Percentiles rank a stretch among this genome's conserved stretches.
phyloP scores from a whole-genome alignment of 1,140 invertebrate genomes.

The Drosophila sechellia region DNA sequence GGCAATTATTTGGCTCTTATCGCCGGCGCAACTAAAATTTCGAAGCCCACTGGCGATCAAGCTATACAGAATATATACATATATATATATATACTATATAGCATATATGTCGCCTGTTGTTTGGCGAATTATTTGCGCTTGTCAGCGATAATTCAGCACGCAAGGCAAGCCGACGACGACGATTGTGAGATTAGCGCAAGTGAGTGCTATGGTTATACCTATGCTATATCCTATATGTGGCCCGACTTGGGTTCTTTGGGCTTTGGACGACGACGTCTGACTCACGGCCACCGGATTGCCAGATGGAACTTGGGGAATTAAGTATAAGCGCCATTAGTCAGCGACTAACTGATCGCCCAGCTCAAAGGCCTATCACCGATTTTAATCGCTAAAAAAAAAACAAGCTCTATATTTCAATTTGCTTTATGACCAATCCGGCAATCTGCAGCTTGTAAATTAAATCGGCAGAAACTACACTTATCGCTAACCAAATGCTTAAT shows the following conservation, averaged over 20 bases:
- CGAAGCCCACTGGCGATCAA: neutral
- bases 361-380: neutral
- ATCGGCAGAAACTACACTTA: neutral
- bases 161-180: conserved; percentile 6
- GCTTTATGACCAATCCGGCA: neutral
- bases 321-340: conserved; percentile 44
- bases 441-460: conserved; percentile 1
- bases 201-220: neutral
- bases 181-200: conserved; percentile 44
- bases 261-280: conserved; percentile 4
- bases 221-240: conserved; percentile 6
- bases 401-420: neutral
- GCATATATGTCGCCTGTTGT: conserved; percentile 28
- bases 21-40: conserved; percentile 17
- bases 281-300: conserved; percentile 9
- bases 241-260: conserved; percentile 9
- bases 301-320: conserved; percentile 21
- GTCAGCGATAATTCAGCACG: conserved; percentile 40
- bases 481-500: neutral
- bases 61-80: conserved; percentile 2
- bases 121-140: conserved; percentile 28
- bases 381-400: conserved; percentile 12
- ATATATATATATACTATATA: neutral
- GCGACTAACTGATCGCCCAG: neutral
- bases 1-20: conserved; percentile 27